Percentiles rank a stretch among this genome's conserved stretches.
phyloP scores from a whole-genome alignment of 2,797 vertebrate genomes.

The Megalops cyprinoides region DNA sequence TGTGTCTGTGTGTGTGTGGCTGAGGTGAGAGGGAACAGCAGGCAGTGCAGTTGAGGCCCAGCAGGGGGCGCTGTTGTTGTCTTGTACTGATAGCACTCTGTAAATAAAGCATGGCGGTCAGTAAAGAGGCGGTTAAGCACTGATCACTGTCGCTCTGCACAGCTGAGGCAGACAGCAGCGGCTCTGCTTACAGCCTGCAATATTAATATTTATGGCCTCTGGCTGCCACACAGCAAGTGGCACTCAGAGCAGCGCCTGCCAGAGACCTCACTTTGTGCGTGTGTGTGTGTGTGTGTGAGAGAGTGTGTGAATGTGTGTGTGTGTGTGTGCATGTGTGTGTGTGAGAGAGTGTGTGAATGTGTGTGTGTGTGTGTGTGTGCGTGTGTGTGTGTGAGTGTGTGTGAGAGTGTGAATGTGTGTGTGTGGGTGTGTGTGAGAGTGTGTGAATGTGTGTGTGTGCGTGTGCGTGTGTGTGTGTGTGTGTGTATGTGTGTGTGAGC shows the following conservation, averaged over 20 bases:
- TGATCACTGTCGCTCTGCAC: constrained; percentile 42
- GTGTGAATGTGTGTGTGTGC: not conserved
- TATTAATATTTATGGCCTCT: constrained; percentile 51
- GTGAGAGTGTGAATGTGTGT: not conserved
- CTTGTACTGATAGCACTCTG: constrained; percentile 25
- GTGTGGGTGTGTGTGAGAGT: not conserved
- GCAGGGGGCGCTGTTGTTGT: not conserved
- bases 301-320: not conserved
- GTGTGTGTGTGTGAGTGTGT: not conserved
- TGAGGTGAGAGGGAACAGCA: not conserved
- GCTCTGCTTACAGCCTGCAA: constrained; percentile 45
- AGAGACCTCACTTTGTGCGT: no score
- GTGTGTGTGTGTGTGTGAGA: not conserved
- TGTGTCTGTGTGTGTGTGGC: not conserved
- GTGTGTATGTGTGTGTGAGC: no score
- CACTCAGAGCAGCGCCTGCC: constrained; percentile 32
- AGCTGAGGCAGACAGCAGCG: constrained; percentile 28
- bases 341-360: not conserved
- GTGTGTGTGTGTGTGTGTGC: not conserved
- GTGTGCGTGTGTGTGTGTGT: no score
- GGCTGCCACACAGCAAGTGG: constrained; percentile 24
- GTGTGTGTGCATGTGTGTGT: not conserved
- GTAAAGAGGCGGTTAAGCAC: constrained; percentile 43
- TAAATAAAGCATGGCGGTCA: constrained; percentile 46
- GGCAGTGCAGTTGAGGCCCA: not conserved